Percentiles rank a stretch among this genome's conserved stretches.
phyloP scores from a whole-genome alignment of 2,113 vertebrate species.

The Glaucidium brasilianum region DNA sequence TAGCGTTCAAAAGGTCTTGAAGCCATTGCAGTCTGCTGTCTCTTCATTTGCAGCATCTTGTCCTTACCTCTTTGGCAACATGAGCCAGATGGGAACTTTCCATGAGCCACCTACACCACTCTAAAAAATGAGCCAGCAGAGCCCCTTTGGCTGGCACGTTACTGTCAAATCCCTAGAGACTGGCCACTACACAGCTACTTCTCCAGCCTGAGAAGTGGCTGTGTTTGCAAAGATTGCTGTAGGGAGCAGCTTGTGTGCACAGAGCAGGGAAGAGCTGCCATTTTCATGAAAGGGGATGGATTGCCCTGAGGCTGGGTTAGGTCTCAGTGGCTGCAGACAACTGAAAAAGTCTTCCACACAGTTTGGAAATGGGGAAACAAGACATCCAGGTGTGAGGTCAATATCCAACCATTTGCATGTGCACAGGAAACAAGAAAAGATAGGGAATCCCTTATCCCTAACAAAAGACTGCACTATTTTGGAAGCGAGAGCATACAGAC shows the following conservation, averaged over 20 bases:
- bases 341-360: not conserved
- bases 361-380: not conserved
- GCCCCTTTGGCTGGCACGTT: not conserved
- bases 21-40: not conserved
- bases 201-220: not conserved
- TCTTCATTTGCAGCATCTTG: not conserved
- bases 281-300: not conserved
- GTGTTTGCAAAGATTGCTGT: not conserved
- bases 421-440: not conserved
- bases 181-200: not conserved
- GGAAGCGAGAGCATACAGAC: not conserved
- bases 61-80: not conserved
- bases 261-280: not conserved
- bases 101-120: rapidly evolving
- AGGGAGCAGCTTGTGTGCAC: not conserved
- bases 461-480: not conserved
- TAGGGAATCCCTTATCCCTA: not conserved
- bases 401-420: not conserved
- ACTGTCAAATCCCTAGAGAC: not conserved
- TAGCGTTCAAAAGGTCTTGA: not conserved
- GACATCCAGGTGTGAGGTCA: not conserved
- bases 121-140: not conserved
- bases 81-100: not conserved
- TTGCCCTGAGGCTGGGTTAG: not conserved
- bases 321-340: not conserved